These are phyloP conservation scores for Mechanitis mazaeus DNA, from an alignment of 2,888 invertebrate genomes.

Conservation along the genomic window DNA sequence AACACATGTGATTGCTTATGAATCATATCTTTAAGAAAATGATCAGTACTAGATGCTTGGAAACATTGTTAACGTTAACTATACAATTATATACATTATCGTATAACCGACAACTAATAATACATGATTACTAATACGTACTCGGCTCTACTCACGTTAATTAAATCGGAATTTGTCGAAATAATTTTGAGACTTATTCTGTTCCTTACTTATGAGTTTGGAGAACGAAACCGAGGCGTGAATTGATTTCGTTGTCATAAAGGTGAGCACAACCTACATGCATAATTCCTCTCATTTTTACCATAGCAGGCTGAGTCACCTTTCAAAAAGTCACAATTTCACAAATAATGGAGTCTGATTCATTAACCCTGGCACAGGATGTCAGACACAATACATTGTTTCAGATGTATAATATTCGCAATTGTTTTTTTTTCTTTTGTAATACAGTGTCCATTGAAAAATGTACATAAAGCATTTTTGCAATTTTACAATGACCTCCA, in stretches of 20 bases:
- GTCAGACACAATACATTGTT: slow-evolving; percentile 25
- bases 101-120: too few species aligned
- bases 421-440: slow-evolving; percentile 17
- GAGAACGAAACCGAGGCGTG: too few species aligned
- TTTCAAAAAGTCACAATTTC: slow-evolving; percentile 17
- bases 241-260: too few species aligned
- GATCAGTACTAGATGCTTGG: slow-evolving; percentile 4
- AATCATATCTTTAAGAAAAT: too few species aligned
- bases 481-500: slow-evolving; percentile 6
- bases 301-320: neutral
- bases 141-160: too few species aligned
- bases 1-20: too few species aligned
- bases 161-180: too few species aligned
- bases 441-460: neutral
- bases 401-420: slow-evolving; percentile 24
- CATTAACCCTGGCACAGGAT: slow-evolving; percentile 31
- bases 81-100: too few species aligned
- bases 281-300: too few species aligned
- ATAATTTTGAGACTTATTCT: too few species aligned
- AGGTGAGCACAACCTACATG: neutral
- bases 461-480: slow-evolving; percentile 5
- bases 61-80: slow-evolving; percentile 4
- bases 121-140: too few species aligned
- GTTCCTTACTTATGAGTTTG: too few species aligned
- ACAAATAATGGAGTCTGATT: slow-evolving; percentile 21